A percentile compares a stretch with the other conserved stretches of the same genome.
phyloP scores from a whole-genome alignment of 2,888 invertebrate genomes.

The Fragum sueziense region DNA sequence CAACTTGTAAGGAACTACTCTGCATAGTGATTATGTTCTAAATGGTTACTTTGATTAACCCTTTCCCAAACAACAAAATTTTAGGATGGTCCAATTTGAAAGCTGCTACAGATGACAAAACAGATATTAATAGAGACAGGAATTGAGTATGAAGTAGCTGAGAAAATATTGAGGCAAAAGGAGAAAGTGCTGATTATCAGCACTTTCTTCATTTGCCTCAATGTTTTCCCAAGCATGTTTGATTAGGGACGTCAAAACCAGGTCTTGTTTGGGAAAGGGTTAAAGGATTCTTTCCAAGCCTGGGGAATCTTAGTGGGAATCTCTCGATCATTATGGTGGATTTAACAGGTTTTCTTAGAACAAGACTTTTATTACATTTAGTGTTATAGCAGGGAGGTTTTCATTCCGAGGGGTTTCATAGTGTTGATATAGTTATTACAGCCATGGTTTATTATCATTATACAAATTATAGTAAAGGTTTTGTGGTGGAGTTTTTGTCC shows the following conservation, averaged over 20 bases:
- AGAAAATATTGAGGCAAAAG: too few species aligned
- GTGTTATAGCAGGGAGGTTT: not conserved
- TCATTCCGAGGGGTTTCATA: not conserved
- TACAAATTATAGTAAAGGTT: conserved; percentile 65
- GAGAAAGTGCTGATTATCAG: too few species aligned
- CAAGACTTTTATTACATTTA: not conserved
- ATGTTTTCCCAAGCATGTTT: too few species aligned
- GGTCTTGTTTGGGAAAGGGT: too few species aligned
- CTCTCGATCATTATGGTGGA: not conserved
- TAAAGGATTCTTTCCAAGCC: conserved; percentile 3
- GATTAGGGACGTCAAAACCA: too few species aligned
- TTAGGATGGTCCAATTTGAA: too few species aligned
- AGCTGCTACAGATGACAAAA: too few species aligned
- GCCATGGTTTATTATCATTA: conserved; percentile 22
- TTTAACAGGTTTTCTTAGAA: not conserved
- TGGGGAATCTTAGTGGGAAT: not conserved
- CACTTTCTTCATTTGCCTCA: too few species aligned
- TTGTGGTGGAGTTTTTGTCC: conserved; percentile 73
- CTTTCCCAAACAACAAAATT: too few species aligned
- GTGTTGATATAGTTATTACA: not conserved
- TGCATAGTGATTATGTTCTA: conserved; percentile 12
- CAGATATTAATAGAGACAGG: too few species aligned
- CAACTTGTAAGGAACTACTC: not conserved
- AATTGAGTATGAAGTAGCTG: too few species aligned
- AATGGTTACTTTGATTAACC: conserved; percentile 5